Percentiles rank a stretch among this genome's conserved stretches.
Evolutionary conservation across 2,797 vertebrate genomes (phyloP).

Genomic region (Scomberomorus guttatus): DNA sequence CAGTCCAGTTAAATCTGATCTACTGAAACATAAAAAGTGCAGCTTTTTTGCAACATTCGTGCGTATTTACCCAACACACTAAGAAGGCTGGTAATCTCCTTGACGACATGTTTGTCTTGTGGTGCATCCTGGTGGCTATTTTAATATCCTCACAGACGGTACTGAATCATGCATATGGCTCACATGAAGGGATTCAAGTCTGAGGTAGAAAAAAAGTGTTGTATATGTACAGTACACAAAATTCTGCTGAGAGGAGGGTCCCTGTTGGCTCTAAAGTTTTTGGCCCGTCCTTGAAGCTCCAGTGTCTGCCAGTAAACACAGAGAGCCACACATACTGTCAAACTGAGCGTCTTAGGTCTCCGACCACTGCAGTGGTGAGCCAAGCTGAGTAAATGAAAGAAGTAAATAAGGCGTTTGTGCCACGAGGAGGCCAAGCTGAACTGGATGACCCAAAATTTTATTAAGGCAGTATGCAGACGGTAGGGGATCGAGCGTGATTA

Average conservation of each 20-base stretch:
- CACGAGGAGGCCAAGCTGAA: slow-evolving; percentile 55
- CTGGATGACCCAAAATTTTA: slow-evolving; percentile 59
- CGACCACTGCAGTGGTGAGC: slow-evolving; percentile 57
- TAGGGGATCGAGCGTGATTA: slow-evolving; percentile 16
- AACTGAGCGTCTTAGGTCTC: slow-evolving; percentile 37
- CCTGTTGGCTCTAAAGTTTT: slow-evolving; percentile 12
- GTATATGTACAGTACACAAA: neutral
- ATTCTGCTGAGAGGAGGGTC: slow-evolving; percentile 8
- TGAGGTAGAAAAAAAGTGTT: neutral
- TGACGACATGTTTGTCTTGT: slow-evolving; percentile 8
- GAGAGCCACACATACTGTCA: slow-evolving; percentile 55
- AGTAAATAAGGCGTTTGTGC: slow-evolving; percentile 68
- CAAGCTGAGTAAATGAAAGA: slow-evolving; percentile 55
- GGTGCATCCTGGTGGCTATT: slow-evolving; percentile 16
- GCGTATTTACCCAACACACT: neutral
- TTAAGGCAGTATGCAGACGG: slow-evolving; percentile 8
- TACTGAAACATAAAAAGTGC: neutral
- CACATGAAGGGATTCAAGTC: slow-evolving; percentile 11
- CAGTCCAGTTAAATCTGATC: neutral
- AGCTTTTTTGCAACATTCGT: neutral
- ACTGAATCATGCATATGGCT: slow-evolving; percentile 9
- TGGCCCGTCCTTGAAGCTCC: slow-evolving; percentile 35
- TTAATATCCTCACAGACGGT: neutral
- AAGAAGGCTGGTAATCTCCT: neutral
- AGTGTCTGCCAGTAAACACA: slow-evolving; percentile 51